These are phyloP conservation scores for Lasiommata megera DNA, from an alignment of 2,888 invertebrate species.

Conservation along the genomic window DNA sequence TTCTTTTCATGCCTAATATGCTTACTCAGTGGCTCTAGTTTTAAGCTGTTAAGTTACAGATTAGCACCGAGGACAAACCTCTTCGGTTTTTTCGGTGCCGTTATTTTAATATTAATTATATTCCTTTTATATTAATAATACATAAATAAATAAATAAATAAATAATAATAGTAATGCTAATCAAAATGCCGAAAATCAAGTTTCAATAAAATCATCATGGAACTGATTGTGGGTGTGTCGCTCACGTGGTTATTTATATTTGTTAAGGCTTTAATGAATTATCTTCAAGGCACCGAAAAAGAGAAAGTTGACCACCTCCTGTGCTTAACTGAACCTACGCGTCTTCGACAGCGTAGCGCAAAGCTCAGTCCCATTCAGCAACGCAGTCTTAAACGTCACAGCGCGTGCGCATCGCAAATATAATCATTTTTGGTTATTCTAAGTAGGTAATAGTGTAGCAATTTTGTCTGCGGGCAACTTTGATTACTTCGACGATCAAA, in stretches of 20 bases:
- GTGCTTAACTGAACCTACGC: conserved; percentile 39
- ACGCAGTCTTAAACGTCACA: conserved; percentile 29
- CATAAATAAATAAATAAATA: too few species aligned
- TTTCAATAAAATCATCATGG: neutral
- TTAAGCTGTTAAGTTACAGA: too few species aligned
- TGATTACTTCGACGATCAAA: conserved; percentile 18
- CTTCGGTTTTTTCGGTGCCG: too few species aligned
- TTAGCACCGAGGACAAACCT: too few species aligned
- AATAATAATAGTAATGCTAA: too few species aligned
- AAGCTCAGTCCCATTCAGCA: conserved; percentile 38
- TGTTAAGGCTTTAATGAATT: conserved; percentile 21
- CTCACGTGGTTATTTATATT: neutral
- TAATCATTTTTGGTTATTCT: neutral
- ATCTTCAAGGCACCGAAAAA: conserved; percentile 44
- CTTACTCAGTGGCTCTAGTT: too few species aligned
- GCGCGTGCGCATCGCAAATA: conserved; percentile 21
- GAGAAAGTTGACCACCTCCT: conserved; percentile 74
- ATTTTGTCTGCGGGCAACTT: neutral
- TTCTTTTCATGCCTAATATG: too few species aligned
- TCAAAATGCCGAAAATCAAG: conserved; percentile 12
- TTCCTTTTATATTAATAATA: too few species aligned
- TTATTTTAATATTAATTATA: too few species aligned
- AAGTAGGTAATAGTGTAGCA: neutral
- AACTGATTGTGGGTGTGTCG: neutral
- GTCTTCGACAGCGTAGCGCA: conserved; percentile 43